Conservation (phyloP, 2,888 invertebrate species). For the Pyrocoelia pectoralis region DNA sequence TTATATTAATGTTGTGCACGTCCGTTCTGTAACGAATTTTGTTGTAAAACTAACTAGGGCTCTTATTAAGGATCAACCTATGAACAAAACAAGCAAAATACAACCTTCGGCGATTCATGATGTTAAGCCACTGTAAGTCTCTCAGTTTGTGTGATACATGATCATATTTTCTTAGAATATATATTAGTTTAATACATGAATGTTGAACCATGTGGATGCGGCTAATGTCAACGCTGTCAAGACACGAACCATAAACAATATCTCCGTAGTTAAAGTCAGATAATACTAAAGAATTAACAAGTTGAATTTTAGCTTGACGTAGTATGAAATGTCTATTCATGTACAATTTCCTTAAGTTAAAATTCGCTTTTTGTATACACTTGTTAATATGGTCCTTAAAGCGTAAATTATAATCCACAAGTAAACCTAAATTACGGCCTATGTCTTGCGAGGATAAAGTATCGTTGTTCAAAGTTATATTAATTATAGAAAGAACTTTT, state of each 20-base stretch:
- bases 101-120: too few species aligned
- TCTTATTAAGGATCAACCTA: too few species aligned
- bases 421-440: slow-evolving; percentile 9
- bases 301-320: not conserved
- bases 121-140: too few species aligned
- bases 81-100: too few species aligned
- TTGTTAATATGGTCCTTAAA: not conserved
- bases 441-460: too few species aligned
- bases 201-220: not conserved
- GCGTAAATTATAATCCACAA: not conserved
- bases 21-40: too few species aligned
- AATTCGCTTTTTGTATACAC: not conserved
- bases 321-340: not conserved
- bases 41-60: too few species aligned
- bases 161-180: not conserved
- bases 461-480: too few species aligned
- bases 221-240: slow-evolving; percentile 1
- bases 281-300: not conserved
- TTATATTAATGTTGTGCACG: too few species aligned
- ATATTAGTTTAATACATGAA: slow-evolving; percentile 12
- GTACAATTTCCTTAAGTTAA: not conserved
- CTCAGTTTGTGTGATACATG: too few species aligned
- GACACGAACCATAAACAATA: slow-evolving; percentile 1
- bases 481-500: too few species aligned
- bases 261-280: slow-evolving; percentile 5